Conservation (phyloP, 1,140 invertebrate genomes). For the Meloidogyne hapla region DNA sequence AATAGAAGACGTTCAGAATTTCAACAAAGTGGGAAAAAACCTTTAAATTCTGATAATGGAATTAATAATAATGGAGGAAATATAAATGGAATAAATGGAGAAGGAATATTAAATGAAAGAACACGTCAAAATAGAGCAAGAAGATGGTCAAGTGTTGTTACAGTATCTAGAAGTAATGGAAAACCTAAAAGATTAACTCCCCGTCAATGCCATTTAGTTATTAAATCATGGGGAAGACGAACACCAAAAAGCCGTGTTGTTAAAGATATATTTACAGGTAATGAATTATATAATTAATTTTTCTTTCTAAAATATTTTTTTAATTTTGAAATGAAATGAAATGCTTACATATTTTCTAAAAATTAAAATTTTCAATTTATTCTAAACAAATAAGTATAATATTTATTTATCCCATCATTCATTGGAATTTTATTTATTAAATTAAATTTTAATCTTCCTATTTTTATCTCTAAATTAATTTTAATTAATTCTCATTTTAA, state of each 20-base stretch:
- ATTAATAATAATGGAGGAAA: not conserved
- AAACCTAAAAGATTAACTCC: conserved; percentile 48
- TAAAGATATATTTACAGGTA: conserved; percentile 49
- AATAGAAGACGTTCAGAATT: conserved; percentile 5
- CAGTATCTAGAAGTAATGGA: conserved; percentile 27
- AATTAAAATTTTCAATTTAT: too few relatives aligned
- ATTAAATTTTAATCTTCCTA: too few relatives aligned
- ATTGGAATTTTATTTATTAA: too few relatives aligned
- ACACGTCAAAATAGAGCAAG: conserved; percentile 22
- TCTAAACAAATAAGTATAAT: too few relatives aligned
- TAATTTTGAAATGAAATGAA: too few relatives aligned
- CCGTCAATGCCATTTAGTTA: conserved; percentile 43
- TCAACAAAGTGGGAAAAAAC: conserved; percentile 6
- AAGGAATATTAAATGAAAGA: not conserved
- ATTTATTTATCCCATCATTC: too few relatives aligned
- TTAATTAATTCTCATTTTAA: conserved; percentile 18
- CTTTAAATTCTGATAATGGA: not conserved
- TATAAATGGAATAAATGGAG: not conserved
- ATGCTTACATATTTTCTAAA: too few relatives aligned
- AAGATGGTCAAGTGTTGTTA: conserved; percentile 45
- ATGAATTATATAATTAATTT: not conserved
- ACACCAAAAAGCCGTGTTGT: conserved; percentile 40
- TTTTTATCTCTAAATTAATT: too few relatives aligned
- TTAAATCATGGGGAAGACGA: conserved; percentile 48
- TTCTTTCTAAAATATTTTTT: conserved; percentile 17